Percentiles rank a stretch among this genome's conserved stretches.
Evolutionary conservation across 1,140 invertebrate species (phyloP).

Genomic region (Diuraphis noxia): DNA sequence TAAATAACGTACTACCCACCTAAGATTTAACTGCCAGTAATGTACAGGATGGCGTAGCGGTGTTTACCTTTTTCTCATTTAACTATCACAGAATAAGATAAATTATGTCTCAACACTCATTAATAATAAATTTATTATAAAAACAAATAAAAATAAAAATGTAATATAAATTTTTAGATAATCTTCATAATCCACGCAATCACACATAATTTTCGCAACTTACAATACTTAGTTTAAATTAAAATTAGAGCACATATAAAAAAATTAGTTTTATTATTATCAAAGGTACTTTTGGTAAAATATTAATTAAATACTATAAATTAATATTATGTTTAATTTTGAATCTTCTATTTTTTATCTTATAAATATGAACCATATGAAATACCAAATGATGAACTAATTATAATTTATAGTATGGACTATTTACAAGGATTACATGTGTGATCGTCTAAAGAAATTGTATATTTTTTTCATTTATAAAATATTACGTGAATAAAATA

Average conservation of each 20-base stretch:
- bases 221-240: not conserved
- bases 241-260: not conserved
- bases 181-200: not conserved
- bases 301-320: not conserved
- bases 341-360: too few species aligned
- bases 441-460: too few species aligned
- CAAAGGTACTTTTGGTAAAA: not conserved
- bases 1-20: not conserved
- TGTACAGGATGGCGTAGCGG: not conserved
- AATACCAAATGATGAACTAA: too few species aligned
- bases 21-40: too few species aligned
- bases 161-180: too few species aligned
- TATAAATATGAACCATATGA: too few species aligned
- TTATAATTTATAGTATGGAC: too few species aligned
- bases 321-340: too few species aligned
- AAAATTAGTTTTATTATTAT: too few species aligned
- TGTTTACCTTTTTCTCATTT: not conserved
- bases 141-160: not conserved
- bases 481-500: not conserved
- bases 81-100: not conserved
- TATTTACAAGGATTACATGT: too few species aligned
- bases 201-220: not conserved
- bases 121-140: too few species aligned
- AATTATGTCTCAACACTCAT: not conserved
- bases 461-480: not conserved